Conservation (phyloP, 1,140 invertebrate genomes). For the Lasioglossum albipes region DNA sequence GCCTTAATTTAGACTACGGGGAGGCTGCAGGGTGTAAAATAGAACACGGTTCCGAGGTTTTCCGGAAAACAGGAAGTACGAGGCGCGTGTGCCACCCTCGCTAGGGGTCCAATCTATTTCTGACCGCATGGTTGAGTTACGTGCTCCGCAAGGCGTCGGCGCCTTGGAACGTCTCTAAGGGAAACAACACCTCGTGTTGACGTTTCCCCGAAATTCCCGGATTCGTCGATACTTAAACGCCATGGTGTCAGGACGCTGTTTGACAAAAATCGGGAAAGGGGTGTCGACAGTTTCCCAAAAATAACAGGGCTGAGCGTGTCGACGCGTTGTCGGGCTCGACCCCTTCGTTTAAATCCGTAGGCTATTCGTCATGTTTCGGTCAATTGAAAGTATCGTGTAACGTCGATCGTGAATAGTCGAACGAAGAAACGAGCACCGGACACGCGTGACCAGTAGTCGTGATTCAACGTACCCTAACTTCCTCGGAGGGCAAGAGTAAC, state of each 20-base stretch:
- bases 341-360: no score
- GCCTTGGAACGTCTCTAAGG: conserved; percentile 30
- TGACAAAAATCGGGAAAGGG: conserved; percentile 17
- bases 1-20: neutral
- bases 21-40: conserved; percentile 11
- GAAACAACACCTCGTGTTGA: conserved; percentile 55
- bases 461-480: neutral
- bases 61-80: conserved; percentile 21
- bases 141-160: conserved; percentile 38
- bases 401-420: no score
- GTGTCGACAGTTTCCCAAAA: conserved; percentile 43
- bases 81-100: neutral
- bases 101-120: conserved; percentile 47
- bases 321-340: neutral
- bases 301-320: conserved; percentile 48
- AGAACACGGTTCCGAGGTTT: conserved; percentile 10
- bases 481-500: neutral
- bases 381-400: no score
- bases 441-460: no score
- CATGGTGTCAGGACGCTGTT: neutral
- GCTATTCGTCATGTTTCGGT: no score
- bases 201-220: conserved; percentile 55
- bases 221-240: conserved; percentile 18
- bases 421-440: no score
- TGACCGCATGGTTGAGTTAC: conserved; percentile 39